Base-by-base conservation (phyloP, 2,797 vertebrate genomes). In the Chelidonichthys spinosus region DNA sequence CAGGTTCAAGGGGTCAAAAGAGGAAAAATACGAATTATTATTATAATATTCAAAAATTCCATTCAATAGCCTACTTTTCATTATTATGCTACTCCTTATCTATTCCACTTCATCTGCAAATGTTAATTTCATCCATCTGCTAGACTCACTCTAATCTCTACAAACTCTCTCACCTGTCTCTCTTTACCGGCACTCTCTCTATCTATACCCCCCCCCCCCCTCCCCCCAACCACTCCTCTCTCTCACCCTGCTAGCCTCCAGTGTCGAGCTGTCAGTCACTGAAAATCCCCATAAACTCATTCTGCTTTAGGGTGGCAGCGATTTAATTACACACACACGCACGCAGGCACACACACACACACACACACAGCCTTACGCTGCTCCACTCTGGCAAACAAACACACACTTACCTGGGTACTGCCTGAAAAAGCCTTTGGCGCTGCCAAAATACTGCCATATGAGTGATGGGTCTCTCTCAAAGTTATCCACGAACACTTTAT, bases 401-500 rank as follows among this genome's bases (percentile, higher is more conserved):
- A 76, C 44, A 59, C 42, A 74, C 95, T 94, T 92, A 98, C 97
- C 97, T 85, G 97, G 97, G 79, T 98, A 98, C 74, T 97, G 97
- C 62, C 97, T 95, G 84, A 98, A 98, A 94, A 98, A 98, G 69
- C 97, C 97, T 86, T 97, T 98, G 62, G 97, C 97, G 33, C 96
- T 97, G 89, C 97, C 97, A 78, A 97, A 98, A 87, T 98, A 98
- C 72, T 97, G 96, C 97, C 97, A 98, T 85, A 97, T 97, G 74
- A 98, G 96, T 37, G 97, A 98, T 10, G 97, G 96, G 76, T 98
- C 97, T 63, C 95, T 96, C 89, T 97, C 96, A 92, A 97, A 98
- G 88, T 98, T 98, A 86, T 98, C 97, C 69, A 98, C 97, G 79
- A 98, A 98, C 43, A 98, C 96, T 90, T 97, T 98, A 86, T 98